phyloP scores from a whole-genome alignment of 2,113 vertebrate species.

The Bombycilla garrulus region DNA sequence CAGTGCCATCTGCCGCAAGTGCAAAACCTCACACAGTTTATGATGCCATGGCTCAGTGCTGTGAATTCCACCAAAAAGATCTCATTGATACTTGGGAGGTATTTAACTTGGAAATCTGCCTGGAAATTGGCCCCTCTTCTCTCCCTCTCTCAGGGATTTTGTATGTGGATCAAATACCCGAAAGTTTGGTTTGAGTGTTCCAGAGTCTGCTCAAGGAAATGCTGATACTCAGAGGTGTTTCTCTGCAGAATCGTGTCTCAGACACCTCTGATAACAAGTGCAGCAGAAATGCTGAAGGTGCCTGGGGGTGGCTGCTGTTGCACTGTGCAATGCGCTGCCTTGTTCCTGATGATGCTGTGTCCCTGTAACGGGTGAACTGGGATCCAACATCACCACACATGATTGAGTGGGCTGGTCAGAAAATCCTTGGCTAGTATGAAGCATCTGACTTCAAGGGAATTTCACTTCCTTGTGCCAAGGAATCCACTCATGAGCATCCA shows the following conservation, averaged over 20 bases:
- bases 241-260: neutral
- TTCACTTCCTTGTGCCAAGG: neutral
- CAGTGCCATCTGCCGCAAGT: neutral
- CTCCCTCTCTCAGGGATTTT: neutral
- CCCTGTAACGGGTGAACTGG: neutral
- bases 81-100: neutral
- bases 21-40: neutral
- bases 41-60: accelerated
- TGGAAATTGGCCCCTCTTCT: neutral
- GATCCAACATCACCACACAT: accelerated
- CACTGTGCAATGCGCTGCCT: neutral
- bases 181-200: neutral
- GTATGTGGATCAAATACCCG: neutral
- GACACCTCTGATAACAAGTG: neutral
- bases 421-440: neutral
- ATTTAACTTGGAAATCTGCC: neutral
- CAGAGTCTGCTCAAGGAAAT: neutral
- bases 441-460: neutral
- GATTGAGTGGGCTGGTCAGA: neutral
- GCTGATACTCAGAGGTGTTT: neutral
- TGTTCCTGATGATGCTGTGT: neutral
- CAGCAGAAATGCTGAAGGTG: neutral
- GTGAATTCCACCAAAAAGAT: neutral
- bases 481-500: neutral
- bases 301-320: neutral